These are phyloP conservation scores for Athripsodes cinereus DNA, from an alignment of 2,888 invertebrate genomes.

Conservation along the genomic window DNA sequence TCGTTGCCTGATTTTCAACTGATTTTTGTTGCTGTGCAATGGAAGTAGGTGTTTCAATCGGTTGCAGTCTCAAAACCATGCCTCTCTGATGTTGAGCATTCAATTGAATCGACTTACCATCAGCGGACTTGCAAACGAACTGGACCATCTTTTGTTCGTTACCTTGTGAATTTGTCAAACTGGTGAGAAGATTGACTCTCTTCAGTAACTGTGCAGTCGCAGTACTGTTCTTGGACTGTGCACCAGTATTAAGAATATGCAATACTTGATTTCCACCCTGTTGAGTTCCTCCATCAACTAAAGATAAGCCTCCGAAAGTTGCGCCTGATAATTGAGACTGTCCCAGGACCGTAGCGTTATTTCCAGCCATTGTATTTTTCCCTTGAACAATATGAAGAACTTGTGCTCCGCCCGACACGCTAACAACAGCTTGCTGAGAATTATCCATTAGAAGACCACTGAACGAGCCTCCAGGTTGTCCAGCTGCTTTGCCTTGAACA, in stretches of 20 bases:
- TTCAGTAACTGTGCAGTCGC: slow-evolving; percentile 40
- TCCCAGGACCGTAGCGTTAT: slow-evolving; percentile 31
- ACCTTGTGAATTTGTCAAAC: slow-evolving; percentile 45
- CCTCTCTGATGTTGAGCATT: slow-evolving; percentile 50
- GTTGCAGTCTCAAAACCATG: slow-evolving; percentile 47
- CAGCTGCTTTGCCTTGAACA: slow-evolving; percentile 42
- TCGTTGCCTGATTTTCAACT: slow-evolving; percentile 28
- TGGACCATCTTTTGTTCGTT: slow-evolving; percentile 54
- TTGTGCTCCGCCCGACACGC: slow-evolving; percentile 38
- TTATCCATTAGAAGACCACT: slow-evolving; percentile 43
- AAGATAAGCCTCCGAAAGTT: slow-evolving; percentile 41
- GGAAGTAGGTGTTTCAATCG: slow-evolving; percentile 36
- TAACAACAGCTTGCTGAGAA: slow-evolving; percentile 42
- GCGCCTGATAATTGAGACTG: slow-evolving; percentile 34
- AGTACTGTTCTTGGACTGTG: slow-evolving; percentile 38
- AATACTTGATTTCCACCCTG: slow-evolving; percentile 46
- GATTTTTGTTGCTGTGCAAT: slow-evolving; percentile 34
- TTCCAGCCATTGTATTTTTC: slow-evolving; percentile 32
- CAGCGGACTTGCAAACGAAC: slow-evolving; percentile 58
- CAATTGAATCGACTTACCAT: slow-evolving; percentile 52
- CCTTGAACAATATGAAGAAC: slow-evolving; percentile 48
- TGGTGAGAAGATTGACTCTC: slow-evolving; percentile 47
- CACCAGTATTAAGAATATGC: slow-evolving; percentile 46
- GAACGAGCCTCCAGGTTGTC: slow-evolving; percentile 33
- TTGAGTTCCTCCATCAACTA: slow-evolving; percentile 43